Percentiles rank a stretch among this genome's conserved stretches.
Evolutionary conservation across 2,888 invertebrate species (phyloP).

Genomic region (Himalopsyche japonica): DNA sequence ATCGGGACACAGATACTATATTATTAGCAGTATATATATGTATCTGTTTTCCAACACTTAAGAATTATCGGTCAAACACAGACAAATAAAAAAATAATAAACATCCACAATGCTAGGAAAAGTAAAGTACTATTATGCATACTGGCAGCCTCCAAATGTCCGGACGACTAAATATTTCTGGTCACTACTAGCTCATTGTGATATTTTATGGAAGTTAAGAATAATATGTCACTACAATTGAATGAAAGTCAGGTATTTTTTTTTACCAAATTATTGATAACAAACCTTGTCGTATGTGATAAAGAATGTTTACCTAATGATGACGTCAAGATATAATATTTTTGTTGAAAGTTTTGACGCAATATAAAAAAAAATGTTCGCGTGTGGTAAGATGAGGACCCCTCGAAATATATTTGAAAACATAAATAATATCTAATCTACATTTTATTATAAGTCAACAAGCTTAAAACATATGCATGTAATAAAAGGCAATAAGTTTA

Average conservation of each 20-base stretch:
- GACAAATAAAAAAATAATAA: too few species aligned
- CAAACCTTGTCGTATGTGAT: background rate
- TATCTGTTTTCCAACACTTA: too few species aligned
- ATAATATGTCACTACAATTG: background rate
- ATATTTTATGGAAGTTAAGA: too few species aligned
- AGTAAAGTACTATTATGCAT: too few species aligned
- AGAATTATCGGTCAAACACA: too few species aligned
- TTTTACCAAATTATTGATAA: background rate
- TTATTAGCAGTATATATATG: too few species aligned
- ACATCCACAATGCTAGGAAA: too few species aligned
- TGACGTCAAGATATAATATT: background rate
- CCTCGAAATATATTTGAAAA: too few species aligned
- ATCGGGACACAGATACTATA: too few species aligned
- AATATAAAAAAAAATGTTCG: background rate
- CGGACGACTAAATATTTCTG: too few species aligned
- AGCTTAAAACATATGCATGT: background rate
- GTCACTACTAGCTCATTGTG: too few species aligned
- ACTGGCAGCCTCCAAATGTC: too few species aligned
- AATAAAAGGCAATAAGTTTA: background rate
- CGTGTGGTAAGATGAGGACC: background rate
- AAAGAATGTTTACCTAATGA: background rate
- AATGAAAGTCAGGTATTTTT: background rate
- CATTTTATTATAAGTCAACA: background rate
- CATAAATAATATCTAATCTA: background rate
- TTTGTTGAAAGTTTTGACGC: background rate